Evolutionary conservation across 2,113 vertebrate species (phyloP).

Genomic region (Rhagologus leucostigma): DNA sequence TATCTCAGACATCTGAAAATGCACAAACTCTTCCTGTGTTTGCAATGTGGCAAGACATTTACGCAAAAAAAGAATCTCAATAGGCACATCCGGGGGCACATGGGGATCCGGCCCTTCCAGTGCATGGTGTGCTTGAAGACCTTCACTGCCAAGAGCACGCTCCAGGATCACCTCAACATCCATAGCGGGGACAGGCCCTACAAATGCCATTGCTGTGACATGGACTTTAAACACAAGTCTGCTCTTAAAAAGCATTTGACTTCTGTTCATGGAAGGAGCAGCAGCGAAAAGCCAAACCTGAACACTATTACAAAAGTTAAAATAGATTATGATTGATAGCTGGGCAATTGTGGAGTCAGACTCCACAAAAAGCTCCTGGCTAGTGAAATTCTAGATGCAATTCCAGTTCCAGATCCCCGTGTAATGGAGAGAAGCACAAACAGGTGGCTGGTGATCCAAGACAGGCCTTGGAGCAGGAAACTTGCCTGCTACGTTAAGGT

Average conservation of each 20-base stretch:
- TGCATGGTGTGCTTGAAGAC: constrained; percentile 86
- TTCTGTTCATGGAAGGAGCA: constrained; percentile 78
- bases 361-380: not conserved
- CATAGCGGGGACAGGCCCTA: constrained; percentile 81
- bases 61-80: constrained; percentile 84
- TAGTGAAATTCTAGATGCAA: not conserved
- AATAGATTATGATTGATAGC: constrained; percentile 68
- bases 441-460: not conserved
- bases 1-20: constrained; percentile 86
- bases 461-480: not conserved
- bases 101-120: constrained; percentile 83
- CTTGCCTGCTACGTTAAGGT: not conserved
- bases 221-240: constrained; percentile 84
- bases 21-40: constrained; percentile 83
- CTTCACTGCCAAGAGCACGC: constrained; percentile 82
- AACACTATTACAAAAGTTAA: constrained; percentile 69
- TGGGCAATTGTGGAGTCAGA: not conserved
- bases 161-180: constrained; percentile 87
- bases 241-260: constrained; percentile 84
- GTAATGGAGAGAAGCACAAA: not conserved
- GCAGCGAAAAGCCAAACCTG: constrained; percentile 67
- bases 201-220: constrained; percentile 80
- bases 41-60: constrained; percentile 86
- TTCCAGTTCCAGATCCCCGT: not conserved
- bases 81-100: constrained; percentile 81